Conservation (phyloP, 1,140 invertebrate genomes). For the Chrysopa pallens region DNA sequence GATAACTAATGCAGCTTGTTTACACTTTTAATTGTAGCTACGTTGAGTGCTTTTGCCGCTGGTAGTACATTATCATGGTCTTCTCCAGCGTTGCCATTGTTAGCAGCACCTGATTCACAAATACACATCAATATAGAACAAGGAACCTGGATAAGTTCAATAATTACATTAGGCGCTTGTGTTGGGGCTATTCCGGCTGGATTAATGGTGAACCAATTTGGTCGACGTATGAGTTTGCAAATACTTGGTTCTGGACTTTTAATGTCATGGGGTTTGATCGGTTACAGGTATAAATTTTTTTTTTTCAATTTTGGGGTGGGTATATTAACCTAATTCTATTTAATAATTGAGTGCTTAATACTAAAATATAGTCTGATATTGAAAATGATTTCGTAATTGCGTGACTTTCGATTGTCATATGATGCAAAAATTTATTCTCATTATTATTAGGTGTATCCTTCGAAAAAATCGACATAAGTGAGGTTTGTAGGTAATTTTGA, state of each 20-base stretch:
- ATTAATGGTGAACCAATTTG: conserved; percentile 39
- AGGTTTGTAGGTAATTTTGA: too few species aligned
- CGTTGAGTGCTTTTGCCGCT: conserved; percentile 29
- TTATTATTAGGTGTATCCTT: too few species aligned
- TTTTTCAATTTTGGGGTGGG: too few species aligned
- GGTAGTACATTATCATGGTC: conserved; percentile 36
- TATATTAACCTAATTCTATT: too few species aligned
- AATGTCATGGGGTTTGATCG: conserved; percentile 39
- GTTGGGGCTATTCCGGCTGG: conserved; percentile 34
- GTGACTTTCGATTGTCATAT: too few species aligned
- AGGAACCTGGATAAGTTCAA: conserved; percentile 32
- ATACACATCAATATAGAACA: conserved; percentile 13
- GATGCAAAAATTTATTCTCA: too few species aligned
- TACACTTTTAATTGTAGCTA: conserved; percentile 23
- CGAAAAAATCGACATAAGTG: too few species aligned
- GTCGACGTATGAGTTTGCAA: conserved; percentile 39
- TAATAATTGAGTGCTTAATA: too few species aligned
- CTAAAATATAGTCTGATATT: too few species aligned
- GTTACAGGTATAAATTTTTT: conserved; percentile 23
- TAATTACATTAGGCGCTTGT: conserved; percentile 33
- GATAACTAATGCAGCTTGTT: neutral
- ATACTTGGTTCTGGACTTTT: conserved; percentile 34
- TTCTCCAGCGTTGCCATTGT: conserved; percentile 29
- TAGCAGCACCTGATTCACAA: conserved; percentile 1
- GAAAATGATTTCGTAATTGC: too few species aligned